A percentile compares a stretch with the other conserved stretches of the same genome.
phyloP scores from a whole-genome alignment of 2,113 vertebrate genomes.

The Centrocercus urophasianus region DNA sequence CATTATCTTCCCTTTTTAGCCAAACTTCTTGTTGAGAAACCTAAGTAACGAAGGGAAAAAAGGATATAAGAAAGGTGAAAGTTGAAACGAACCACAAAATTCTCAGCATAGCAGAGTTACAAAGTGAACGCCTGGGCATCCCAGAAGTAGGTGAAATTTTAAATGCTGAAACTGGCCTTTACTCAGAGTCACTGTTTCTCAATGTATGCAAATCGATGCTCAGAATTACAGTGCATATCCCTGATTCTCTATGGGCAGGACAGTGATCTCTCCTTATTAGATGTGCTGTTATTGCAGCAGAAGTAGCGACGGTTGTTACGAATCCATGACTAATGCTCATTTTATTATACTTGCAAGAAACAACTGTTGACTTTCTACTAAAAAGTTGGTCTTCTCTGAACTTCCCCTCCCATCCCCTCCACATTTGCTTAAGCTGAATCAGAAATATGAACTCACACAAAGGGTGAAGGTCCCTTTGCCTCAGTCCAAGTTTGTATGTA shows the following conservation, averaged over 20 bases:
- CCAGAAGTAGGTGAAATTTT: background rate
- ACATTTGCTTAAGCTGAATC: background rate
- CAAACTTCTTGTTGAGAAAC: background rate
- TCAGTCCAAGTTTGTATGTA: background rate
- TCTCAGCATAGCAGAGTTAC: background rate
- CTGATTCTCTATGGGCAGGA: background rate
- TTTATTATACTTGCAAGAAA: background rate
- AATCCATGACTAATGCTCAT: background rate
- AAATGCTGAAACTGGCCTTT: background rate
- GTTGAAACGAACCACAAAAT: background rate
- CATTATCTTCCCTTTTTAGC: background rate
- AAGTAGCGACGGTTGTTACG: background rate
- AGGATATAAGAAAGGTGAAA: background rate
- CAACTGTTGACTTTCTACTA: too few species aligned
- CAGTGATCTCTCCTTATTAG: background rate
- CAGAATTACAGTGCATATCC: background rate
- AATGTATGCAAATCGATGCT: fast-evolving
- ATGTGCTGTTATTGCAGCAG: background rate
- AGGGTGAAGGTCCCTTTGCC: background rate
- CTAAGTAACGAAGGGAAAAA: background rate
- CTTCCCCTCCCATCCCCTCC: background rate
- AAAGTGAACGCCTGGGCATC: background rate
- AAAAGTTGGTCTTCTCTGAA: background rate
- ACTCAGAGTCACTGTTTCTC: background rate
- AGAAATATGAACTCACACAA: fast-evolving